Conservation (phyloP, 2,888 invertebrate genomes). For the Pseudoips prasinana region DNA sequence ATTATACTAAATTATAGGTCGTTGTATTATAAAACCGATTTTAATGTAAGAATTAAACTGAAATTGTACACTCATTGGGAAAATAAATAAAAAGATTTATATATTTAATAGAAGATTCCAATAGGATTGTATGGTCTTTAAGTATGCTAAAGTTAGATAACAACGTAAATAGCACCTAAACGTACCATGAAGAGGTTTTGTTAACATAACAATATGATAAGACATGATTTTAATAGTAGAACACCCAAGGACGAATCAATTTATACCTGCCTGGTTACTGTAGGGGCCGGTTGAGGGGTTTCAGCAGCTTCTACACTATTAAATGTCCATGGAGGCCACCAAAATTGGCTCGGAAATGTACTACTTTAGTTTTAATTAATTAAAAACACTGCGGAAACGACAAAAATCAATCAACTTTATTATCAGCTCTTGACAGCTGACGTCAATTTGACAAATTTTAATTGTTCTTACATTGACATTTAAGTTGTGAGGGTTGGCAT, state of each 20-base stretch:
- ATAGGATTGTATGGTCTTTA: too few relatives aligned
- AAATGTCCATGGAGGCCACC: constrained; percentile 28
- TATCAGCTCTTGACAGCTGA: constrained; percentile 29
- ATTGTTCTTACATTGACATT: not conserved
- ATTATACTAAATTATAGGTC: too few relatives aligned
- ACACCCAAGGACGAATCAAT: constrained; percentile 47
- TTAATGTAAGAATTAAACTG: too few relatives aligned
- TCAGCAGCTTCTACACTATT: constrained; percentile 11
- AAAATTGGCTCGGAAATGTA: constrained; percentile 13
- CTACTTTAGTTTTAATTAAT: constrained; percentile 16
- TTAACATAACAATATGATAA: constrained; percentile 63
- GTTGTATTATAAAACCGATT: too few relatives aligned
- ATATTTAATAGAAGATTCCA: not conserved
- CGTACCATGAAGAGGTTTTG: constrained; percentile 49
- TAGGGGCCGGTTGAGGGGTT: constrained; percentile 17
- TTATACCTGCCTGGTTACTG: constrained; percentile 39
- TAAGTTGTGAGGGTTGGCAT: too few relatives aligned
- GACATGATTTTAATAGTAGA: constrained; percentile 33
- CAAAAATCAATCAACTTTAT: constrained; percentile 28
- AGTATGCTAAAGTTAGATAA: constrained; percentile 19
- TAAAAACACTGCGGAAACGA: constrained; percentile 25
- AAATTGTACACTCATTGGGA: too few relatives aligned
- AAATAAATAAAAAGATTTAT: not conserved
- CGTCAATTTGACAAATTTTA: constrained; percentile 2
- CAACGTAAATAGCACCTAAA: constrained; percentile 31